These are phyloP conservation scores for Cettia cetti DNA, from an alignment of 2,113 vertebrate genomes.

Conservation along the genomic window DNA sequence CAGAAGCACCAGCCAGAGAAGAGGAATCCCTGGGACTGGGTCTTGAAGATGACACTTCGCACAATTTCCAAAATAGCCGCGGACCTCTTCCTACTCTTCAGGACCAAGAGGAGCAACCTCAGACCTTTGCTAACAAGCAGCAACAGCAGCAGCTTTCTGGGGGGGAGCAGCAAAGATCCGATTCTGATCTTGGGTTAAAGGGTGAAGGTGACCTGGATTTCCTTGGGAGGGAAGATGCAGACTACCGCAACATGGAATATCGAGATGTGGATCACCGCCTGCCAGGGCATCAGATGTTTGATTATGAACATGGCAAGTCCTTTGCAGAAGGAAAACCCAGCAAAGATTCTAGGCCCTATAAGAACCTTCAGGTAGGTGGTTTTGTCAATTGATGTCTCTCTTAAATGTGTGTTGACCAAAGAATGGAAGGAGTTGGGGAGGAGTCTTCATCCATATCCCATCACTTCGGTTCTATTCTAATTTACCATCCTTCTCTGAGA, in stretches of 20 bases:
- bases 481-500: neutral
- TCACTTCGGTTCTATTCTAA: neutral
- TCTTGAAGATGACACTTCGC: conserved; percentile 64
- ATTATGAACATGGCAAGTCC: conserved; percentile 82
- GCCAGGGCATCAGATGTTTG: conserved; percentile 79
- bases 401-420: neutral
- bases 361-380: conserved; percentile 75
- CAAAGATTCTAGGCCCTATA: conserved; percentile 72
- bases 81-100: conserved; percentile 66
- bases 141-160: conserved; percentile 69
- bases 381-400: neutral
- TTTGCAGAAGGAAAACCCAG: conserved; percentile 75
- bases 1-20: conserved; percentile 70
- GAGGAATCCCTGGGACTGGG: conserved; percentile 63
- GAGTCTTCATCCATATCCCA: neutral
- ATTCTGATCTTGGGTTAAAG: conserved; percentile 68
- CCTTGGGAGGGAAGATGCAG: conserved; percentile 79
- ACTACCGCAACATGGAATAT: conserved; percentile 90
- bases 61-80: conserved; percentile 69
- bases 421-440: neutral
- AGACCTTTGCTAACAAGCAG: conserved; percentile 58
- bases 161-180: conserved; percentile 67
- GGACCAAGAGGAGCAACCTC: conserved; percentile 71
- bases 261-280: conserved; percentile 93
- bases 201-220: conserved; percentile 77